These are phyloP conservation scores for Rhegmatorhina hoffmannsi DNA, from an alignment of 2,113 vertebrate species.

Conservation along the genomic window DNA sequence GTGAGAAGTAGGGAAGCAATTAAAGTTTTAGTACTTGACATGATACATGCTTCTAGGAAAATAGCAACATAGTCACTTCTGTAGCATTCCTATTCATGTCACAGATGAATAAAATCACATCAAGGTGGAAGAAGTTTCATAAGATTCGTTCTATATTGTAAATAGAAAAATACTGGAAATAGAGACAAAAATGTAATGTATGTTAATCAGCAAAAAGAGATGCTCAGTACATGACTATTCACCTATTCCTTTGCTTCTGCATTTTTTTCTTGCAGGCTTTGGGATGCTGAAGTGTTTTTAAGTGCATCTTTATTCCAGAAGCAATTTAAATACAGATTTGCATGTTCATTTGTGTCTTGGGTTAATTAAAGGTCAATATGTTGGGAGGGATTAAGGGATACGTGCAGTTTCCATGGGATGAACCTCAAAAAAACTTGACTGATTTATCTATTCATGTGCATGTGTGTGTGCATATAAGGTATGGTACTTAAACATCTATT, in stretches of 20 bases:
- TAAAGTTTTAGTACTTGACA: neutral
- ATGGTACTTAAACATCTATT: conserved; percentile 61
- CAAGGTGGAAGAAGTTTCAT: neutral
- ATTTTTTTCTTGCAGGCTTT: neutral
- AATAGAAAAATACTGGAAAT: neutral
- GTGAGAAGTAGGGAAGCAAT: neutral
- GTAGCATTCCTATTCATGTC: neutral
- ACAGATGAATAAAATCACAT: neutral
- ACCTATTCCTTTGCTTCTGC: neutral
- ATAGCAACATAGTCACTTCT: neutral
- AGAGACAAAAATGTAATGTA: neutral
- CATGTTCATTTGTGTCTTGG: neutral
- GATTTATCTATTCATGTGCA: neutral
- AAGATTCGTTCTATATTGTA: neutral
- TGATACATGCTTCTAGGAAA: neutral
- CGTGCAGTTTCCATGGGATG: neutral
- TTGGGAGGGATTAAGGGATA: neutral
- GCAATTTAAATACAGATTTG: neutral
- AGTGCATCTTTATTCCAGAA: neutral
- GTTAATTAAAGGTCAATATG: conserved; percentile 11
- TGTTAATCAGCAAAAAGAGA: neutral
- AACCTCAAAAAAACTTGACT: neutral
- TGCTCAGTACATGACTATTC: neutral
- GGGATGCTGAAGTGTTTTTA: neutral
- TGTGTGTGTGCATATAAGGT: conserved; percentile 16